Evolutionary conservation across 2,113 vertebrate species (phyloP).

Genomic region (Rhodinocichla rosea): DNA sequence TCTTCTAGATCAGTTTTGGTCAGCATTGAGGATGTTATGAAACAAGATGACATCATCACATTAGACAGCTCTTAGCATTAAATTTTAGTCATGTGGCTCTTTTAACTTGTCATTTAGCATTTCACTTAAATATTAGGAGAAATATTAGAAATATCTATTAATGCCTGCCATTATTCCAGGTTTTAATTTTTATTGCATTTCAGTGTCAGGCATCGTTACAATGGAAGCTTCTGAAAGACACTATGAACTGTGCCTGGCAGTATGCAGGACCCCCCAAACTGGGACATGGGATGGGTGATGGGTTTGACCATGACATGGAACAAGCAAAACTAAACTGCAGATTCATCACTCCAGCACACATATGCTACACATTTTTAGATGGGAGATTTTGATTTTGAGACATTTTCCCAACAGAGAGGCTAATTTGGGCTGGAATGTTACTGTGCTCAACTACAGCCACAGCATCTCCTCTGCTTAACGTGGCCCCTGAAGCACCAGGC

Average conservation of each 20-base stretch:
- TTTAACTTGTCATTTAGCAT: background rate
- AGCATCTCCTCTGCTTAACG: background rate
- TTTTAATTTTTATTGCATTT: background rate
- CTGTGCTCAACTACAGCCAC: background rate
- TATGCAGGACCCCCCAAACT: background rate
- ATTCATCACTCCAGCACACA: background rate
- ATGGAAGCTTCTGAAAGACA: background rate
- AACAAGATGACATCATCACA: background rate
- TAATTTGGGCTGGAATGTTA: background rate
- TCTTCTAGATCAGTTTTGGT: background rate
- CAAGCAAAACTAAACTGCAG: background rate
- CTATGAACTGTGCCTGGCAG: background rate
- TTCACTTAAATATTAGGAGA: constrained; percentile 5
- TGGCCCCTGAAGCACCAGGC: background rate
- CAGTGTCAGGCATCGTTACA: background rate
- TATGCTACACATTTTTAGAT: background rate
- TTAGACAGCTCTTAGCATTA: background rate
- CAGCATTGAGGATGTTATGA: background rate
- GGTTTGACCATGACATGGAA: background rate
- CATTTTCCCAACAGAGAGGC: background rate
- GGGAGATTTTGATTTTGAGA: background rate
- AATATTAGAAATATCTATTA: background rate
- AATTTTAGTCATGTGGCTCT: background rate
- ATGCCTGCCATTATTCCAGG: background rate
- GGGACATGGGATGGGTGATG: accelerated